Evolutionary conservation across 2,888 invertebrate genomes (phyloP).

Genomic region (Pseudococcus jackbeardsleyi): DNA sequence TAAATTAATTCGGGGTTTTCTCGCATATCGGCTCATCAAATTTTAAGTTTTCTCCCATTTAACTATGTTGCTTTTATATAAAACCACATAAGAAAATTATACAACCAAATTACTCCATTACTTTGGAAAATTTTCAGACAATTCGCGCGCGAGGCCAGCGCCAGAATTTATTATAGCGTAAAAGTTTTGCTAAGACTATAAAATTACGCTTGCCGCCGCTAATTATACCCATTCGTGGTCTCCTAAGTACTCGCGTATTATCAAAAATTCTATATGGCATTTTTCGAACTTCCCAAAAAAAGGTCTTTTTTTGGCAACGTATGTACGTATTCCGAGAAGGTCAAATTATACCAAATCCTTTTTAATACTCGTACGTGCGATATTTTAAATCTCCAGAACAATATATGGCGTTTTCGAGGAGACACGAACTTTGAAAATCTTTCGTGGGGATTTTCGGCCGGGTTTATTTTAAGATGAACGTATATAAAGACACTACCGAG

Average conservation of each 20-base stretch:
- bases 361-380: slow-evolving; percentile 37
- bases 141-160: slow-evolving; percentile 17
- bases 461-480: slow-evolving; percentile 43
- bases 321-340: background rate
- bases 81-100: slow-evolving; percentile 57
- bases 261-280: background rate
- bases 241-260: background rate
- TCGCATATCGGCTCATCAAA: slow-evolving; percentile 46
- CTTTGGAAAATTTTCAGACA: slow-evolving; percentile 38
- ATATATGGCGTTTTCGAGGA: background rate
- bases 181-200: slow-evolving; percentile 44
- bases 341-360: slow-evolving; percentile 1
- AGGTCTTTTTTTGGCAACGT: too few species aligned
- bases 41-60: slow-evolving; percentile 38
- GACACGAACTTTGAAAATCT: slow-evolving; percentile 10
- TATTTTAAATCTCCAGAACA: slow-evolving; percentile 28
- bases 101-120: slow-evolving; percentile 51
- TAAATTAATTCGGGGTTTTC: slow-evolving; percentile 35
- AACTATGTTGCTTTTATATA: slow-evolving; percentile 18
- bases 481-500: background rate
- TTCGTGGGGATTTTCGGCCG: slow-evolving; percentile 27
- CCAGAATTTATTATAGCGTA: slow-evolving; percentile 11
- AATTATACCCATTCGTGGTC: slow-evolving; percentile 19
- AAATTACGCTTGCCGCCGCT: slow-evolving; percentile 23
- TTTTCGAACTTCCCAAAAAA: too few species aligned